Base-by-base conservation (phyloP, 2,888 invertebrate species). In the Chrysopilus asiliformis region DNA sequence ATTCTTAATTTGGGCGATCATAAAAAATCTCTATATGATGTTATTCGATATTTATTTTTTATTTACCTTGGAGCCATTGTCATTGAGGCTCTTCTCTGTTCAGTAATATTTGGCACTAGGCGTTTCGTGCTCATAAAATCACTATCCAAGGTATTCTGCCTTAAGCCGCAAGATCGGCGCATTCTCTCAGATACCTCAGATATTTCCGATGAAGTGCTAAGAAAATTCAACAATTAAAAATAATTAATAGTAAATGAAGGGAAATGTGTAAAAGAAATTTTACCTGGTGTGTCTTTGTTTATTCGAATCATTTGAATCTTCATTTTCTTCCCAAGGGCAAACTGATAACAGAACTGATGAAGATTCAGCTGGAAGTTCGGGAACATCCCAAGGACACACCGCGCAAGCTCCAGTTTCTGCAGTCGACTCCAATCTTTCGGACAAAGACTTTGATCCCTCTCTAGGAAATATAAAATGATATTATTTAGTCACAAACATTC, bases 61-160 rank as follows among this genome's bases (percentile, higher is more conserved):
- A 15, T 18, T 34, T 51, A 62, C 64, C 56, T 57, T 28, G 56
- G 56, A 27, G 58, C 55, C 45, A 57, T 57, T 12, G 63, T 57
- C 39, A 58, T 53, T 40, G 60, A 59, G 37, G 60, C 60, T 45
- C 60, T 53, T 39, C 60, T 55, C 49, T 58, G 60, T 45, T 64
- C 64, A 16, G 50, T 53, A 22, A 53, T 50, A 39, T 51, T 51
- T 17, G 60, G 56, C 43, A 55, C 53, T 43, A 56, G 48, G 40
- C 53, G 53, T 42, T 60, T 60, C 29, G 68, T 65, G 34, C 71
- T 68, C 2, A 68, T 59, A 42, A 71, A 60, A 2, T 73, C 74
- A 29, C 74, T 74, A 52, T 79, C 78, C 31, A 78, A 63, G 28
- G 76, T 78, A 57, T 73, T 74, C 59, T 76, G 78, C 49, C 79